A percentile compares a stretch with the other conserved stretches of the same genome.
These are phyloP conservation scores for Meandrina meandrites DNA, from an alignment of 92 coral and sea anemone genomes.

Conservation along the genomic window DNA sequence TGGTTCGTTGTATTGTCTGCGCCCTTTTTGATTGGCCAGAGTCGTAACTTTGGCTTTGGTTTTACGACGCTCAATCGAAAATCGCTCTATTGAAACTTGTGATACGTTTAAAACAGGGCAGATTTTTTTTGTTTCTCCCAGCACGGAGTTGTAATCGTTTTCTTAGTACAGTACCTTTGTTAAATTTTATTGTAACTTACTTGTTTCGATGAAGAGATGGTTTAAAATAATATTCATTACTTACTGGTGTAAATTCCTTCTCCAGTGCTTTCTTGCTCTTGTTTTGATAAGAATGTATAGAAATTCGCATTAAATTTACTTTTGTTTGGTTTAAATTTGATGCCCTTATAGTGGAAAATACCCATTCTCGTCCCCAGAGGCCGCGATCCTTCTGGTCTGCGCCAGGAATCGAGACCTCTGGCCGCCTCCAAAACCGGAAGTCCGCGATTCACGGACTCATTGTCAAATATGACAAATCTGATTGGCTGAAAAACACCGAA, in stretches of 20 bases:
- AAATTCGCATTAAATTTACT: neutral
- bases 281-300: neutral
- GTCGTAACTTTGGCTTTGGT: no score
- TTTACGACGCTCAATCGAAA: no score
- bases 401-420: no score
- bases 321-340: neutral
- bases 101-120: neutral
- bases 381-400: no score
- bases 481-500: no score
- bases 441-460: no score
- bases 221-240: neutral
- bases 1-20: no score
- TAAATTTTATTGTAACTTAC: neutral
- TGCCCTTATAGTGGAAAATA: neutral
- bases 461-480: no score
- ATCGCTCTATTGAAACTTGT: neutral
- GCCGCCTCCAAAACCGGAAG: no score
- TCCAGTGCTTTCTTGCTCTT: neutral
- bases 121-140: neutral
- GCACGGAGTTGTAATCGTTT: neutral
- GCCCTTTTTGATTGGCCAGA: no score
- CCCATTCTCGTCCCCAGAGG: no score
- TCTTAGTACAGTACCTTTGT: neutral
- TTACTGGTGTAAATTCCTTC: neutral
- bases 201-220: neutral